These are phyloP conservation scores for Etia nguti DNA, from an alignment of 2,113 vertebrate genomes.

Conservation along the genomic window DNA sequence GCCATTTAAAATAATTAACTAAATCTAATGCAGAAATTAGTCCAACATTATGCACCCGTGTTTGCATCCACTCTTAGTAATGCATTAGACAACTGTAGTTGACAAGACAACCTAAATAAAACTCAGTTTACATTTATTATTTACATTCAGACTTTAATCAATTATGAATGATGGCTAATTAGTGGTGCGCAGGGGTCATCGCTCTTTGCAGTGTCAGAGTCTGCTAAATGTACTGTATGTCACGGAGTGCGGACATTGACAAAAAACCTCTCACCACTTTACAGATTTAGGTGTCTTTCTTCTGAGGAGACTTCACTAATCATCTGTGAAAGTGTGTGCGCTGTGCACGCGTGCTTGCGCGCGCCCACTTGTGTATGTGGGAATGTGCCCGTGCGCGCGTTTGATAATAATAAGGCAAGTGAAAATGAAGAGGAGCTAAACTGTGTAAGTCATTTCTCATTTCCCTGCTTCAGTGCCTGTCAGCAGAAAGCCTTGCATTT, in stretches of 20 bases:
- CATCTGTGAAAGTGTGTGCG: conserved; percentile 42
- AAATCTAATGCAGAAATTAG: conserved; percentile 32
- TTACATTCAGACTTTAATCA: conserved; percentile 64
- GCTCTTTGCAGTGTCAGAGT: conserved; percentile 45
- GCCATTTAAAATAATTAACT: conserved; percentile 18
- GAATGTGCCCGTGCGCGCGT: neutral
- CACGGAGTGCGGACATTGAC: conserved; percentile 45
- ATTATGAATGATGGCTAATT: conserved; percentile 72
- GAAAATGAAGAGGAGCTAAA: conserved; percentile 72
- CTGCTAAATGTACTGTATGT: conserved; percentile 33
- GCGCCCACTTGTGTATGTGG: neutral
- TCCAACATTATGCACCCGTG: conserved; percentile 17
- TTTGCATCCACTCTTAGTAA: conserved; percentile 30
- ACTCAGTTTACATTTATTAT: conserved; percentile 64
- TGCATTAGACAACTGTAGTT: conserved; percentile 20
- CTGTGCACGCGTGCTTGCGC: neutral
- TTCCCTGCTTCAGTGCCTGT: conserved; percentile 60
- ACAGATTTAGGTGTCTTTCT: conserved; percentile 55
- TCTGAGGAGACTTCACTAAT: conserved; percentile 62
- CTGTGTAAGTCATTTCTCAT: conserved; percentile 72
- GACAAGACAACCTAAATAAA: conserved; percentile 56
- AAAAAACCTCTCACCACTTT: conserved; percentile 48
- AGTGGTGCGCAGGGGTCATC: conserved; percentile 40
- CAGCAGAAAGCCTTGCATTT: conserved; percentile 57
- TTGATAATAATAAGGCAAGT: conserved; percentile 62